Base-by-base conservation (phyloP, 2,888 invertebrate species). In the Abrostola tripartita region DNA sequence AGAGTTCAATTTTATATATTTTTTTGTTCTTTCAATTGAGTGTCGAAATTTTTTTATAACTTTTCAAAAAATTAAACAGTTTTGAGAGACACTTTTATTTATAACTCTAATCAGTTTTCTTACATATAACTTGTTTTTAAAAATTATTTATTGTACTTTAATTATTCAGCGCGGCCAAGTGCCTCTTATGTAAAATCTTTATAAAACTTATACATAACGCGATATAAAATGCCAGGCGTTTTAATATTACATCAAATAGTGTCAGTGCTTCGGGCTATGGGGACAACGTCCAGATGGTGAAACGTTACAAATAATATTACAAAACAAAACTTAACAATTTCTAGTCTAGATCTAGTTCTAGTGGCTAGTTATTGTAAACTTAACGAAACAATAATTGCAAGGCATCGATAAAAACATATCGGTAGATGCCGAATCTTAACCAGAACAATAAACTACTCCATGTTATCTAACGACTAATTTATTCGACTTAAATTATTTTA, bases 131-230 rank as follows among this genome's bases (percentile, higher is more conserved):
- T 84, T 78, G 84, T 88, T 88, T 86, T 88, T 85, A 87, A 90
- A 89, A 90, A 92, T 87, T 88, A 91, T 92, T 91, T 91, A 93
- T 93, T 93, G 93, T 93, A 93, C 93, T 93, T 90, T 89, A 86
- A 87, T 86, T 82, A 89, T 87, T 86, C 86, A 87, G 88, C 86
- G 87, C 83, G 88, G 89, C 89, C 83, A 83, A 85, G 87, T 88
- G 92, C 91, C 91, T 86, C 88, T 87, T 88, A 90, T 90, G 89
- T 91, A 93, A 92, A 92, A 90, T 87, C 83, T 84, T 88, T 92
- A 93, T 90, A 93, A 93, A 93, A 91, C 91, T 91, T 92, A 92
- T 87, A 90, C 82, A 88, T 85, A 88, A 87, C 81, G 81, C 82
- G 83, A 76, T 85, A 87, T 81, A 88, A 85, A 87, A 86, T 79